Evolutionary conservation across 2,888 invertebrate genomes (phyloP), one percentile per base, ranked within the genome.

Genomic region (Drosophila greeni): DNA sequence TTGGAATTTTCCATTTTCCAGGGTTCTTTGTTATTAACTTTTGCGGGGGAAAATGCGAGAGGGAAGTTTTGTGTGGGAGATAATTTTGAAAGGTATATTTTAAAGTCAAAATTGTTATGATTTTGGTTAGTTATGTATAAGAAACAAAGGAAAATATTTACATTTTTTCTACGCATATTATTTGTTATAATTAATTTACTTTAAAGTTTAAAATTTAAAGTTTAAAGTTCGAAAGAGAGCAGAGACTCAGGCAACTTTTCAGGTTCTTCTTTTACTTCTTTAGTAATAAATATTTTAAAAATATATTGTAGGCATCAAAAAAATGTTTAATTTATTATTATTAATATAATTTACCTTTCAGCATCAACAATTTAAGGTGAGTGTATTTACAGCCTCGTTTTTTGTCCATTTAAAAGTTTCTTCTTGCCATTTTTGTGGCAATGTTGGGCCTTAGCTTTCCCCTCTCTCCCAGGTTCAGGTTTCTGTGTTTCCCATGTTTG

Each of bases 1-100:
- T 73, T 74, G 66, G 57, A 74, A 74, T 78, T 78, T 64, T 52
- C 61, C 75, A 53, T 55, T 56, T 53, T 61, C 66, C 59, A 8
- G 12, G 8, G 14, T 2, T 8, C 18, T 14, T 29, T 45, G 4
- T 14, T 18, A 29, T 18, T 18, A 29, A 45, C 16, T 43, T 16
- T 26, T 43, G n/a, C 3, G 1, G 12, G 7, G 26, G 2, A 8
- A 8, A 18, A 7, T 8, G 3, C 2, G 11, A 43, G 26, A 16
- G 12, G 3, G 11, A 18, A 29, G 43, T 29, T 6, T 18, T 7
- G 0, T 26, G 16, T 11, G 12, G 2, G 7, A 3, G 7, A 18
- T 45, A 29, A 29, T 8, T 8, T 45, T 18, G 2, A 2, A 12
- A 29, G 7, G 4, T 29, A 26, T 12, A 16, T 7, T 2, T 29